These are phyloP conservation scores for Diachasmimorpha longicaudata DNA, from an alignment of 1,140 invertebrate genomes.

Conservation along the genomic window DNA sequence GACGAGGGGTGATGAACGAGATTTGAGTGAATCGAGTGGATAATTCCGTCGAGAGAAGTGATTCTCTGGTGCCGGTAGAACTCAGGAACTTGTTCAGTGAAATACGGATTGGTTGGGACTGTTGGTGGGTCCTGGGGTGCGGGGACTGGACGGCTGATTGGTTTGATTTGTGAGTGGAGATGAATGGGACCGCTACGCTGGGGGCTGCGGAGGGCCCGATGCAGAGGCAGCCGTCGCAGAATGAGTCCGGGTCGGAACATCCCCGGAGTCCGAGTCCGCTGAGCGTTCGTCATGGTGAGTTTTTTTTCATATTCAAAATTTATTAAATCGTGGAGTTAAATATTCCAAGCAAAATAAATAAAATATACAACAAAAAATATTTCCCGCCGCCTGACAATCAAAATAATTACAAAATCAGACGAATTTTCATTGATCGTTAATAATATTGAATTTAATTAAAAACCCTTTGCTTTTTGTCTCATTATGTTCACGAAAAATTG, in stretches of 20 bases:
- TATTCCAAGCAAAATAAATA: neutral
- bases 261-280: conserved; percentile 58
- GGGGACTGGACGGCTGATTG: neutral
- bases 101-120: no score
- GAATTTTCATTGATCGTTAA: no score
- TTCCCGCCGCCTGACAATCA: no score
- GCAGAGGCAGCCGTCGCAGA: conserved; percentile 52
- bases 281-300: conserved; percentile 57
- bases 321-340: no score
- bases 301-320: neutral
- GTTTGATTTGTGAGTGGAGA: conserved; percentile 26
- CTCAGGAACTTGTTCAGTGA: no score
- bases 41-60: neutral
- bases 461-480: no score
- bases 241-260: conserved; percentile 51
- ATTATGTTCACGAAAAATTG: no score
- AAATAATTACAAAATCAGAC: no score
- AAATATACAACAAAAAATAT: neutral
- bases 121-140: no score
- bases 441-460: no score
- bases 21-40: neutral
- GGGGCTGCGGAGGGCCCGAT: conserved; percentile 48
- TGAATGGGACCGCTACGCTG: conserved; percentile 55
- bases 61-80: neutral
- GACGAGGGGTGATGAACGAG: no score